Conservation (phyloP, 2,797 vertebrate genomes). For the Rhinophrynus dorsalis region DNA sequence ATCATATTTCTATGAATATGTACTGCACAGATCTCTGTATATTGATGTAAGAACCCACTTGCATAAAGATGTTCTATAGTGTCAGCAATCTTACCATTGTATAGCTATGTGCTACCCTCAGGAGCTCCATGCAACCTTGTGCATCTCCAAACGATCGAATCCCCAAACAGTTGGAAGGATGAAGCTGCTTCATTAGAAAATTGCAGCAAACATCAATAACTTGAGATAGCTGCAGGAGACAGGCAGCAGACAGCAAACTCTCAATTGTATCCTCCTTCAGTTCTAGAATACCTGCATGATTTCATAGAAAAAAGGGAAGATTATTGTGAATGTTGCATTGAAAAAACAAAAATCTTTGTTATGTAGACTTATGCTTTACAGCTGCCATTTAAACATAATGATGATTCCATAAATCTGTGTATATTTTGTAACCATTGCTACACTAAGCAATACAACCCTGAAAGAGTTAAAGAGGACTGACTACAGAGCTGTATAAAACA, state of each 20-base stretch:
- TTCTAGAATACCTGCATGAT: constrained; percentile 84
- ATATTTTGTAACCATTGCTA: too few relatives aligned
- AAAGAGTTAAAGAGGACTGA: too few relatives aligned
- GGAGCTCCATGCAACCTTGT: constrained; percentile 89
- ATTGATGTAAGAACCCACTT: too few relatives aligned
- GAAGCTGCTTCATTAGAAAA: constrained; percentile 97
- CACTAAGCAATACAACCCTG: too few relatives aligned
- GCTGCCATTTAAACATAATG: too few relatives aligned
- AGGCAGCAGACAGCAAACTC: constrained; percentile 92
- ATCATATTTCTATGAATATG: too few relatives aligned
- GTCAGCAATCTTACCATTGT: constrained; percentile 82
- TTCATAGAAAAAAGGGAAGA: constrained; percentile 37
- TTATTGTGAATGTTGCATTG: background rate
- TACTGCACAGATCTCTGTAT: too few relatives aligned
- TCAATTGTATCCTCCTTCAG: constrained; percentile 96
- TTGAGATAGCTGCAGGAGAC: constrained; percentile 94
- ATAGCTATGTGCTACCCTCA: constrained; percentile 91
- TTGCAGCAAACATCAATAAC: constrained; percentile 97
- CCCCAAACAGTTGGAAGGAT: constrained; percentile 97
- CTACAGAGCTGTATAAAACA: too few relatives aligned
- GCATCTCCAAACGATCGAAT: constrained; percentile 95
- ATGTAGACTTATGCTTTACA: too few relatives aligned
- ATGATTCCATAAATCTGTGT: too few relatives aligned
- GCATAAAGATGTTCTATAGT: background rate
- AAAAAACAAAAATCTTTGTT: too few relatives aligned